phyloP scores from a whole-genome alignment of 2,797 vertebrate species.

The Brachyalestes nurse region DNA sequence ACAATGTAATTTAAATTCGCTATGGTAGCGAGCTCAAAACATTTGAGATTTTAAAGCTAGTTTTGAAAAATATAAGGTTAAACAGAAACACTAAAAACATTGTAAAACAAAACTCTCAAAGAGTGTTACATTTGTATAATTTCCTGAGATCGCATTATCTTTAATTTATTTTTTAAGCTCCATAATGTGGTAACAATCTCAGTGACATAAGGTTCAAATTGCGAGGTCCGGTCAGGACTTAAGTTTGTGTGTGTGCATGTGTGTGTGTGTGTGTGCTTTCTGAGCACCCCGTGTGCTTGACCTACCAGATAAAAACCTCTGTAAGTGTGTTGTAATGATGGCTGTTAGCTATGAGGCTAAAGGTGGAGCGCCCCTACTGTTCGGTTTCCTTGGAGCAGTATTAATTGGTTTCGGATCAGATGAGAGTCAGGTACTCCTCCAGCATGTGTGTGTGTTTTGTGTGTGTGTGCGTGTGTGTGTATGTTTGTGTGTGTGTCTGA shows the following conservation, averaged over 20 bases:
- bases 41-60: too few relatives aligned
- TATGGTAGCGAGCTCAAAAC: too few relatives aligned
- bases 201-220: too few relatives aligned
- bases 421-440: conserved; percentile 1
- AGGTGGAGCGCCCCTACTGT: conserved; percentile 10
- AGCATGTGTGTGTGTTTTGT: neutral
- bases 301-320: neutral
- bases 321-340: conserved; percentile 22
- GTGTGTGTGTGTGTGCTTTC: neutral
- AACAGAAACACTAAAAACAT: too few relatives aligned
- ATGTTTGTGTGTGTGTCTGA: neutral
- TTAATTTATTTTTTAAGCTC: too few relatives aligned
- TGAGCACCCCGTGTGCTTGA: neutral
- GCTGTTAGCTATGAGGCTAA: conserved; percentile 8
- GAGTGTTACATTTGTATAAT: too few relatives aligned
- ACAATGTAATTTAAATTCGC: too few relatives aligned
- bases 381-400: neutral
- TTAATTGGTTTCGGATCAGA: conserved; percentile 36
- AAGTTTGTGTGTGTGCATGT: neutral
- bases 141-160: too few relatives aligned
- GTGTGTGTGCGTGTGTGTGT: neutral
- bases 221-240: too few relatives aligned
- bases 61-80: too few relatives aligned
- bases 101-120: too few relatives aligned
- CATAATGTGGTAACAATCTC: too few relatives aligned